Evolutionary conservation across 2,797 vertebrate species (phyloP).

Genomic region (Micrastur ruficollis): DNA sequence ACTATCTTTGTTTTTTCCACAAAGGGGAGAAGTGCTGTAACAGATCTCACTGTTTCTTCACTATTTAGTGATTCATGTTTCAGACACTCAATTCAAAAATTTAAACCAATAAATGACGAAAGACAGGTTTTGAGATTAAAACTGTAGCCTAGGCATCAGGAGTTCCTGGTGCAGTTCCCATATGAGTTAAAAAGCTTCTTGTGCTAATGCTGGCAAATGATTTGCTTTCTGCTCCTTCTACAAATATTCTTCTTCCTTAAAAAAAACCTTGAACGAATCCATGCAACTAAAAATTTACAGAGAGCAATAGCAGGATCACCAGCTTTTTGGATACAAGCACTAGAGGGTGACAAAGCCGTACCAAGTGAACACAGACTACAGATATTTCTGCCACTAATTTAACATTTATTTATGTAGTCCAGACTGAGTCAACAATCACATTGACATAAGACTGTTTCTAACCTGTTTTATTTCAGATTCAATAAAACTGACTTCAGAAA

Average conservation of each 20-base stretch:
- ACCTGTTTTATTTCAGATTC: neutral
- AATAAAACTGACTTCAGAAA: neutral
- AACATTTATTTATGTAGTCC: neutral
- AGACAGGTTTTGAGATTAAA: neutral
- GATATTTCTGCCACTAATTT: neutral
- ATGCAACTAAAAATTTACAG: neutral
- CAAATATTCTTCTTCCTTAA: neutral
- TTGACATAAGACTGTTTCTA: neutral
- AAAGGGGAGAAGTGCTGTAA: neutral
- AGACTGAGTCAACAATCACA: neutral
- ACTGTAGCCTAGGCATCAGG: neutral
- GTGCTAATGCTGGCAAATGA: neutral
- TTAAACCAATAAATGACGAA: neutral
- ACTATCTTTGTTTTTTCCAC: neutral
- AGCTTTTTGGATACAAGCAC: neutral
- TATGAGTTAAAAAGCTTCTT: neutral
- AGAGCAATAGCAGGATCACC: neutral
- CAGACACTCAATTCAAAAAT: neutral
- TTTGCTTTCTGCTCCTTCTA: neutral
- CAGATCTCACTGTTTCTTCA: neutral
- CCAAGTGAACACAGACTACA: neutral
- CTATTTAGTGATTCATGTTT: neutral
- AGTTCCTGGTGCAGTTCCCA: neutral
- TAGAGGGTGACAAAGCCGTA: conserved; percentile 20
- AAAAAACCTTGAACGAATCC: neutral